Conservation (phyloP, 2,888 invertebrate genomes). For the Napeogenes sylphis region DNA sequence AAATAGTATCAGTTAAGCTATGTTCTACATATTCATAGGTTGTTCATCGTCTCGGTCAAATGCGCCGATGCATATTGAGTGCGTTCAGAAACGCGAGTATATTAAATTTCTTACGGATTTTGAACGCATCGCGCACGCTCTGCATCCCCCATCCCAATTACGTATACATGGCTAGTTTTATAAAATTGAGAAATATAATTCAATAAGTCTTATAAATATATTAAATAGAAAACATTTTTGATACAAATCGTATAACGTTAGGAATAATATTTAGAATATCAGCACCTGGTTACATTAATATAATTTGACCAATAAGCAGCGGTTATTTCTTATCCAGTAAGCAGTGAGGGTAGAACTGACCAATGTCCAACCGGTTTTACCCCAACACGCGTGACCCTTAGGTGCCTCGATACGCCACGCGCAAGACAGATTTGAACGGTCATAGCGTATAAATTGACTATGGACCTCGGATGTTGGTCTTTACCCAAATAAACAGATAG, state of each 20-base stretch:
- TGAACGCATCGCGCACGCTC: constrained; percentile 47
- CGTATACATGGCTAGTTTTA: constrained; percentile 37
- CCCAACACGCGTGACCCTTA: constrained; percentile 51
- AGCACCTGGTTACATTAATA: constrained; percentile 53
- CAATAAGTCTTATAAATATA: no score
- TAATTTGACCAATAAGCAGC: constrained; percentile 46
- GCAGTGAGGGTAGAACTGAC: constrained; percentile 44
- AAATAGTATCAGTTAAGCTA: no score
- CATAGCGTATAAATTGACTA: constrained; percentile 57
- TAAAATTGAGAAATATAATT: constrained; percentile 10
- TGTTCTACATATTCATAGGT: constrained; percentile 32
- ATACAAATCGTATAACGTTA: no score
- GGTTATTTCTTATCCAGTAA: constrained; percentile 25
- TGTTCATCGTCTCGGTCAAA: constrained; percentile 32
- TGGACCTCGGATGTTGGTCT: constrained; percentile 72
- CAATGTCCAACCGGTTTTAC: constrained; percentile 67
- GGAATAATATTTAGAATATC: constrained; percentile 1
- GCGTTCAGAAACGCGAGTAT: constrained; percentile 46
- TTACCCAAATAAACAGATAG: constrained; percentile 56
- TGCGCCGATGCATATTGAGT: constrained; percentile 45
- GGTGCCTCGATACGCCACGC: constrained; percentile 38
- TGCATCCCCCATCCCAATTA: constrained; percentile 42
- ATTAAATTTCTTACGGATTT: constrained; percentile 68
- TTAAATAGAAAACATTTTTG: no score
- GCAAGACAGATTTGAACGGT: constrained; percentile 41